These are phyloP conservation scores for Mycogona germanica DNA, from an alignment of 2,888 invertebrate genomes.

Conservation along the genomic window DNA sequence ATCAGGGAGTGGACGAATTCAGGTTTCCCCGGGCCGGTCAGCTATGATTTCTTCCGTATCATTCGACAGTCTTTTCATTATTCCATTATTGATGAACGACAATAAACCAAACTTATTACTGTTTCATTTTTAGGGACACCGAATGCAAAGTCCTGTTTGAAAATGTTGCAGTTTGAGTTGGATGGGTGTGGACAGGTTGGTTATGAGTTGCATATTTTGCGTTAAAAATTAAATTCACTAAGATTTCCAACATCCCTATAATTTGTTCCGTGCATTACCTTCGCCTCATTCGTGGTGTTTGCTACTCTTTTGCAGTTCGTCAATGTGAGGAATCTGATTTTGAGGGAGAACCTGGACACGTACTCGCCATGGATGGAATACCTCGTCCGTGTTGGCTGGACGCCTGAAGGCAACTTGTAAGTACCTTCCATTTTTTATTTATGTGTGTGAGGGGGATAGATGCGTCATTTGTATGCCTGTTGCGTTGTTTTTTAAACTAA, in stretches of 20 bases:
- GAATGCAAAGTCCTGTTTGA: constrained; percentile 80
- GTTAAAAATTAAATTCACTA: too few species aligned
- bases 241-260: too few species aligned
- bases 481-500: constrained; percentile 4
- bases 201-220: neutral
- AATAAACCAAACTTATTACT: neutral
- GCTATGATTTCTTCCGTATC: neutral
- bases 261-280: too few species aligned
- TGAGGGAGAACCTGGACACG: constrained; percentile 59
- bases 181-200: constrained; percentile 24
- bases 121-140: constrained; percentile 48
- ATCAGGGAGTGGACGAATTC: constrained; percentile 68
- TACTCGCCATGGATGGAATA: constrained; percentile 93
- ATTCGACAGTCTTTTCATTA: constrained; percentile 2
- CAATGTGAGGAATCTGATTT: constrained; percentile 59
- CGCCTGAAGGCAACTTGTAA: constrained; percentile 77
- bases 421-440: constrained; percentile 31
- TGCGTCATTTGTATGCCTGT: constrained; percentile 2
- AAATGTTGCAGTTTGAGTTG: constrained; percentile 52
- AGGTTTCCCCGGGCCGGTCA: constrained; percentile 38
- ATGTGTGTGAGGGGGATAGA: neutral
- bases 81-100: neutral
- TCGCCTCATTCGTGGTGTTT: too few species aligned
- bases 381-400: constrained; percentile 90
- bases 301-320: constrained; percentile 34